These are phyloP conservation scores for Acanthoscelides obtectus DNA, from an alignment of 2,888 invertebrate genomes.

Conservation along the genomic window DNA sequence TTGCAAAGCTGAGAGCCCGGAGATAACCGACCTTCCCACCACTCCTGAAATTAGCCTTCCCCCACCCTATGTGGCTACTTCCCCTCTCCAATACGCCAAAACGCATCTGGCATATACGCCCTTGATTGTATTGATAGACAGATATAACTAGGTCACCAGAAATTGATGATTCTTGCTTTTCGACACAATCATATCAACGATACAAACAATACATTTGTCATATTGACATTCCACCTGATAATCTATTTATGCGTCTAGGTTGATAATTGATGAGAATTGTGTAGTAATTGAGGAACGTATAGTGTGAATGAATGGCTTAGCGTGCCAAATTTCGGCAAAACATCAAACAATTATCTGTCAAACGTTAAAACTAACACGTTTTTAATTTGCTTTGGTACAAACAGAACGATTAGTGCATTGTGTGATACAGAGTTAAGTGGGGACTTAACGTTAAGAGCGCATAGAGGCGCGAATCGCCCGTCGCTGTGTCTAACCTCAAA, in stretches of 20 bases:
- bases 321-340: neutral
- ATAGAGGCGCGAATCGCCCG: constrained; percentile 34
- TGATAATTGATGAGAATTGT: too few species aligned
- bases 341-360: neutral
- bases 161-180: neutral
- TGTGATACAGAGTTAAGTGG: neutral
- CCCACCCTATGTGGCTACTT: neutral
- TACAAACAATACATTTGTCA: neutral
- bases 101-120: neutral
- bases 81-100: neutral
- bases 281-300: too few species aligned
- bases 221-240: too few species aligned
- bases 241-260: too few species aligned
- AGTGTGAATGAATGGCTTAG: neutral
- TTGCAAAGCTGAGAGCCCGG: neutral
- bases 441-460: neutral
- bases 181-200: neutral
- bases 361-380: neutral
- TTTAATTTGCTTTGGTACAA: neutral
- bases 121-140: neutral
- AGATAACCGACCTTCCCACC: neutral
- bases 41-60: neutral
- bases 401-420: neutral
- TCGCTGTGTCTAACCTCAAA: constrained; percentile 39
- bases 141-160: neutral